These are phyloP conservation scores for Leucophenga montana DNA, from an alignment of 2,888 invertebrate genomes.

Conservation along the genomic window DNA sequence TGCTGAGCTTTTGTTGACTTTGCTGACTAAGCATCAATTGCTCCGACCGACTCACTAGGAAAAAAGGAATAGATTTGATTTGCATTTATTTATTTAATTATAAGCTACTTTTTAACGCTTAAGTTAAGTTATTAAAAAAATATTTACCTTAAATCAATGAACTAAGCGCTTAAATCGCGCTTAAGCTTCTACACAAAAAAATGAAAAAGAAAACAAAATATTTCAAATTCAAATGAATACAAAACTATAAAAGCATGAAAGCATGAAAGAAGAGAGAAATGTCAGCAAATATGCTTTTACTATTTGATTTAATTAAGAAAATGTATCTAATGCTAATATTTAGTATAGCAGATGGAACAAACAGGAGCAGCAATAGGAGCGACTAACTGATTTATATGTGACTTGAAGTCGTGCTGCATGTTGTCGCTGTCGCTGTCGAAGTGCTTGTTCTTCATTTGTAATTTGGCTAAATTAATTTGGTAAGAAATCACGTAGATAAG, in stretches of 20 bases:
- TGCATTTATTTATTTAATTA: too few relatives aligned
- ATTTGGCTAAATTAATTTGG: conserved; percentile 70
- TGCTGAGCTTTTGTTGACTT: too few relatives aligned
- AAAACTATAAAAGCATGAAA: conserved; percentile 34
- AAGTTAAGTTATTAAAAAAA: too few relatives aligned
- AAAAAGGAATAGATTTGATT: too few relatives aligned
- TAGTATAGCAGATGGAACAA: too few relatives aligned
- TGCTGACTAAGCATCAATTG: too few relatives aligned
- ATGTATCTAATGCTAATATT: conserved; percentile 65
- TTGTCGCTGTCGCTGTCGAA: conserved; percentile 17
- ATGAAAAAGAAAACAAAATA: too few relatives aligned
- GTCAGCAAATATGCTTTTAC: conserved; percentile 28
- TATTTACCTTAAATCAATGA: too few relatives aligned
- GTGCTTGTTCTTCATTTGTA: conserved; percentile 49
- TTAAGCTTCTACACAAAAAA: conserved; percentile 10
- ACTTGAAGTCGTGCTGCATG: conserved; percentile 17
- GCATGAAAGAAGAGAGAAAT: conserved; percentile 33
- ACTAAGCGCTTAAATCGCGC: too few relatives aligned
- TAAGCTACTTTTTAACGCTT: too few relatives aligned
- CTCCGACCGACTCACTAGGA: too few relatives aligned
- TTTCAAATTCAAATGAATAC: conserved; percentile 36
- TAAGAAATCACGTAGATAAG: conserved; percentile 71
- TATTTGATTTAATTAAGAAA: conserved; percentile 62
- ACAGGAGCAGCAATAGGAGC: conserved; percentile 42
- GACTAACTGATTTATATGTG: conserved; percentile 59